A percentile compares a stretch with the other conserved stretches of the same genome.
phyloP scores from a whole-genome alignment of 1,140 invertebrate species.

The Halictus rubicundus region DNA sequence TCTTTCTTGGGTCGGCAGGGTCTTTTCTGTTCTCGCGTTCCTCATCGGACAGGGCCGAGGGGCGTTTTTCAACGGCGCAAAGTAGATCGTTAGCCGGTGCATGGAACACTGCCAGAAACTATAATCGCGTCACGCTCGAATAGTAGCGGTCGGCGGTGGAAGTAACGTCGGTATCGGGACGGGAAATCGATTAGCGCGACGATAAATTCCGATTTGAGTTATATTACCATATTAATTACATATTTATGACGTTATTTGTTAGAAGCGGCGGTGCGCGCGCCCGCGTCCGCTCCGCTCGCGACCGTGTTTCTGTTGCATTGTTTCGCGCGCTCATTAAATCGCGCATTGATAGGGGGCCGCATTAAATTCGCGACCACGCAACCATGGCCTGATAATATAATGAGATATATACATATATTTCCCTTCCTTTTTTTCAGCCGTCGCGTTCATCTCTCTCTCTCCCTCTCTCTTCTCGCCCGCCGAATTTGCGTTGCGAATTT shows the following conservation, averaged over 20 bases:
- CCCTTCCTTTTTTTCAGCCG: neutral
- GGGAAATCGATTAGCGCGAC: conserved; percentile 41
- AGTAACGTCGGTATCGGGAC: conserved; percentile 42
- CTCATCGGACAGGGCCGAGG: conserved; percentile 6
- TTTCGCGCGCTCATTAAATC: conserved; percentile 47
- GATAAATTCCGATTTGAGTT: conserved; percentile 48
- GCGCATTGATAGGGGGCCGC: conserved; percentile 35
- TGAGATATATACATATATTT: conserved; percentile 41
- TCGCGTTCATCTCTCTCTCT: neutral
- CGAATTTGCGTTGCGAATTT: conserved; percentile 26
- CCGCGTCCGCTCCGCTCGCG: neutral
- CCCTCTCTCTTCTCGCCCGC: neutral
- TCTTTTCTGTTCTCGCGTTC: conserved; percentile 3
- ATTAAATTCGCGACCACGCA: conserved; percentile 41
- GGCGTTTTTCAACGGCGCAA: conserved; percentile 35
- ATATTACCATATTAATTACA: conserved; percentile 53
- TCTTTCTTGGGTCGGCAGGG: conserved; percentile 7
- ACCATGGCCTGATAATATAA: conserved; percentile 38
- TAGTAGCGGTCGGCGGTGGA: conserved; percentile 13
- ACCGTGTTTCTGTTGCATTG: conserved; percentile 42
- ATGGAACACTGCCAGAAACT: conserved; percentile 44
- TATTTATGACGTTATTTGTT: conserved; percentile 51
- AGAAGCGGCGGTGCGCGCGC: neutral
- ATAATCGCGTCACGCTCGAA: conserved; percentile 47
- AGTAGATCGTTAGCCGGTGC: conserved; percentile 43